phyloP scores from a whole-genome alignment of 2,888 invertebrate genomes.

The Harmothoe impar region DNA sequence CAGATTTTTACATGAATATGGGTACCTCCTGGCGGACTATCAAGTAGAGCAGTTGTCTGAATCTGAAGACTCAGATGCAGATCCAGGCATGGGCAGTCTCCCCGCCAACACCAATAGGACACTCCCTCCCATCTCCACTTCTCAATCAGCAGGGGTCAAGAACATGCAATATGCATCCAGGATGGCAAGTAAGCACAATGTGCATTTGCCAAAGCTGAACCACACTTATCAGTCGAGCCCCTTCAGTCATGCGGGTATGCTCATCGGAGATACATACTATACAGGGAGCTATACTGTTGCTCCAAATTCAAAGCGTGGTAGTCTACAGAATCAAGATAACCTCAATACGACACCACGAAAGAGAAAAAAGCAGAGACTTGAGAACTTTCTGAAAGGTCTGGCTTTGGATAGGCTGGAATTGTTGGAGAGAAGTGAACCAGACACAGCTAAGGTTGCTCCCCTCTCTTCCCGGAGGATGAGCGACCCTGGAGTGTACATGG shows the following conservation, averaged over 20 bases:
- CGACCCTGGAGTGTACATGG: slow-evolving; percentile 44
- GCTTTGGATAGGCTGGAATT: not conserved
- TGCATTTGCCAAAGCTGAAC: not conserved
- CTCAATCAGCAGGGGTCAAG: not conserved
- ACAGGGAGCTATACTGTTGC: not conserved
- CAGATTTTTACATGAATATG: slow-evolving; percentile 15
- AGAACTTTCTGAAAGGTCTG: not conserved
- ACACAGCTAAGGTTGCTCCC: not conserved
- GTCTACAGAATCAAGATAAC: not conserved
- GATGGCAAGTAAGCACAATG: not conserved
- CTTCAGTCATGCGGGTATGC: not conserved
- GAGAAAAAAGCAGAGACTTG: not conserved
- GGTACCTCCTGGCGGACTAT: not conserved
- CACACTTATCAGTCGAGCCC: not conserved
- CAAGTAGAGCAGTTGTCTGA: not conserved
- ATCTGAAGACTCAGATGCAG: not conserved
- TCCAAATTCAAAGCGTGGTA: not conserved
- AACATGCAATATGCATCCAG: not conserved
- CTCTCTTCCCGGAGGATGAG: slow-evolving; percentile 16
- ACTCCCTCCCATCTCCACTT: not conserved
- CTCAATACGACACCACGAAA: not conserved
- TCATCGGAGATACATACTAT: slow-evolving; percentile 6
- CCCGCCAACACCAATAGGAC: not conserved
- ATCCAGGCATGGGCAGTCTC: not conserved
- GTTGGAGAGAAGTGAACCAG: not conserved